Base-by-base conservation (phyloP, 2,888 invertebrate genomes). In the Epirrhoe tristata region DNA sequence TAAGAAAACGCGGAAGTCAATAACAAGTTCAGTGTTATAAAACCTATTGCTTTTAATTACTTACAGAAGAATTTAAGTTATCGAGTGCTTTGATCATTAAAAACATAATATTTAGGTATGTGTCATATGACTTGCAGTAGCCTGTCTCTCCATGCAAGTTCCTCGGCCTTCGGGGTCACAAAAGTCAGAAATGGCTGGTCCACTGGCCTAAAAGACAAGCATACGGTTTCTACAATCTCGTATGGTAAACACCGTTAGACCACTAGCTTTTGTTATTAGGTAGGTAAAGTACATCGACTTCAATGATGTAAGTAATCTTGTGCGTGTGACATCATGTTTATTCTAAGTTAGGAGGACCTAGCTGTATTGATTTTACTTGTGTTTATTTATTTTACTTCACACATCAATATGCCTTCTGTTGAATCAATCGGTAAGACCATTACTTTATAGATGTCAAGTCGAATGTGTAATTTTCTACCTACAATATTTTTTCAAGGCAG, bases 221-320 rank as follows among this genome's bases (percentile, higher is more conserved):
- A 66, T 65, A 61, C 71, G 77, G 81, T 85, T 84, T 86, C 86
- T 84, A 83, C 72, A 71, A 69, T 79, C 71, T 77, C 58, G 56
- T 82, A 84, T 75, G 78, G 84, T 68, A 60, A 62, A 73, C 74
- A 81, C 84, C 85, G 85, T 85, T 85, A 85, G 46, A 74, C 62
- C 68, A 76, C 80, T 79, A 79, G 74, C 78, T 75, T 79, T 79
- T 79, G 71, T 74, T 76, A 77, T 81, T 76, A 77, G n/a, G n/a
- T n/a, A n/a, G n/a, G n/a, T n/a, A n/a, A 59, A 63, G 51, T 54
- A 24, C 57, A 66, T 61, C 34, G 56, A 52, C 77, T 60, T 5
- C 8, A 55, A 31, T 58, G 53, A 50, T 50, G 62, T 66, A 62
- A 66, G 62, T 66, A 62, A 66, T 66, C 52, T 32, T 53, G 16